A percentile compares a stretch with the other conserved stretches of the same genome.
Evolutionary conservation across 2,797 vertebrate genomes (phyloP).

Genomic region (Anabas testudineus): DNA sequence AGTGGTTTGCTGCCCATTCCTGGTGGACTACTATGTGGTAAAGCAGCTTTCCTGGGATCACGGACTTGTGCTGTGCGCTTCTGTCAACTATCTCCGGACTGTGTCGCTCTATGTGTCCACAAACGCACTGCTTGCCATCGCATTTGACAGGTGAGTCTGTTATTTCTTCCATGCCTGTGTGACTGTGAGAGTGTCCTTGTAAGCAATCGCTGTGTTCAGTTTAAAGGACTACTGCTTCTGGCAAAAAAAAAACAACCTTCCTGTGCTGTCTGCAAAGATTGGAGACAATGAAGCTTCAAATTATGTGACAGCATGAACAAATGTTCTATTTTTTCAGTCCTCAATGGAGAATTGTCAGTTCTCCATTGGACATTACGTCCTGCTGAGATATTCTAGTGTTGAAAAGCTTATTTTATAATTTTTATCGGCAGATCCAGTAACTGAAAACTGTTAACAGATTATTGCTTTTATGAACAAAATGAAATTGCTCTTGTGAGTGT

Average conservation of each 20-base stretch:
- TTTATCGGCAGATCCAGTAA: neutral
- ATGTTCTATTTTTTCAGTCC: neutral
- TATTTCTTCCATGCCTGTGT: neutral
- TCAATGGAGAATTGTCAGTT: no score
- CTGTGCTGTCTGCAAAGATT: neutral
- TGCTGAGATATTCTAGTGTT: neutral
- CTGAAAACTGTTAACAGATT: no score
- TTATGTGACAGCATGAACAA: neutral
- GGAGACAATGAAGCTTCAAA: neutral
- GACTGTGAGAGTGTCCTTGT: neutral
- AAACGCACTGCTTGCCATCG: slow-evolving; percentile 95
- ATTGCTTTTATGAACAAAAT: no score
- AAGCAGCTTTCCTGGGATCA: slow-evolving; percentile 95
- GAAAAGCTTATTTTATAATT: neutral
- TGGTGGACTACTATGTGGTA: slow-evolving; percentile 98
- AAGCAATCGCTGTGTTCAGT: neutral
- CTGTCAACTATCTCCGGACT: slow-evolving; percentile 94
- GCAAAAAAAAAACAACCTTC: neutral
- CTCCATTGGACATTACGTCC: neutral
- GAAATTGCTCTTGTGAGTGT: no score
- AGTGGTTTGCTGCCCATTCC: slow-evolving; percentile 95
- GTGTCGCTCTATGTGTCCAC: slow-evolving; percentile 97
- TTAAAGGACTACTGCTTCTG: neutral
- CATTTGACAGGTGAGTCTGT: slow-evolving; percentile 92
- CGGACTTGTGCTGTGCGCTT: slow-evolving; percentile 91